phyloP scores from a whole-genome alignment of 2,113 vertebrate species.

The Anas platyrhynchos region DNA sequence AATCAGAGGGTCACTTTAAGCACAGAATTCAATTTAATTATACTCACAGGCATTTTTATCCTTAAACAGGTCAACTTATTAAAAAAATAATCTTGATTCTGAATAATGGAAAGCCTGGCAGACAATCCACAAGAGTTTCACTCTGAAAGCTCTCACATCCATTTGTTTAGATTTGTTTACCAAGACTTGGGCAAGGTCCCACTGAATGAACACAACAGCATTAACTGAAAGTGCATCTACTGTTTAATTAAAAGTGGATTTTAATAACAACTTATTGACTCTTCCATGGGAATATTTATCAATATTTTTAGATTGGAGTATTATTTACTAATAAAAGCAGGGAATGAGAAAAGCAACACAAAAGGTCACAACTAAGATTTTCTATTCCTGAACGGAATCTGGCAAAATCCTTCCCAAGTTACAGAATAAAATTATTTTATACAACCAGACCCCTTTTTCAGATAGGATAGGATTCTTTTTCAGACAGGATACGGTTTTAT shows the following conservation, averaged over 20 bases:
- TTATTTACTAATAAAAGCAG: neutral
- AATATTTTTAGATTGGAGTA: neutral
- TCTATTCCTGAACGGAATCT: neutral
- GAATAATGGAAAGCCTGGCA: constrained; percentile 63
- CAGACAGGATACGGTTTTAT: neutral
- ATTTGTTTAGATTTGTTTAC: constrained; percentile 55
- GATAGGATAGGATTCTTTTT: neutral
- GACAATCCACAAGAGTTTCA: constrained; percentile 21
- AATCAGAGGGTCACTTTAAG: constrained; percentile 72
- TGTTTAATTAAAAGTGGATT: constrained; percentile 1
- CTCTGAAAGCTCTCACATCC: constrained; percentile 12
- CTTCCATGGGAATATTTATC: neutral
- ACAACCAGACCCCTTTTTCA: neutral
- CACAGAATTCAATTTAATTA: constrained; percentile 72
- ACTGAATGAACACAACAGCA: neutral
- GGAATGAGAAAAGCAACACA: neutral
- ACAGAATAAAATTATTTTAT: neutral
- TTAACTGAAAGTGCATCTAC: neutral
- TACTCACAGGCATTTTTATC: constrained; percentile 57
- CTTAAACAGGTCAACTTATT: constrained; percentile 66
- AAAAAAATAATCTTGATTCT: constrained; percentile 38
- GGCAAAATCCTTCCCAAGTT: neutral
- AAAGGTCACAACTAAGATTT: neutral
- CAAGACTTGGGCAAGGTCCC: constrained; percentile 5
- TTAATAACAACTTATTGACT: neutral